Evolutionary conservation across 1,140 invertebrate species (phyloP), one percentile per base, ranked within the genome.

Genomic region (Zaprionus gabonicus): DNA sequence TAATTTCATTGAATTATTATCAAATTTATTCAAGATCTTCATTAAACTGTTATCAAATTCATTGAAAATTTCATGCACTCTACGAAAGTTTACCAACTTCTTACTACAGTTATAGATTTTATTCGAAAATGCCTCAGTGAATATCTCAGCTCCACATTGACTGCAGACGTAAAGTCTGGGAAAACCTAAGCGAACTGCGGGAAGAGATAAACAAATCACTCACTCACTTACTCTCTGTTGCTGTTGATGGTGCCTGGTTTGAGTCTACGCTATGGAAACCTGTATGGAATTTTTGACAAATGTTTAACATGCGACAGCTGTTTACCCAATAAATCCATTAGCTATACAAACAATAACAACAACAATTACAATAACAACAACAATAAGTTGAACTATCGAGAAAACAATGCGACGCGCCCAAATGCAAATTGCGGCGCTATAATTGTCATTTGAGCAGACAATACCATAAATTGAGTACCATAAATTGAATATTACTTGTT

Each of bases 241-340:
- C 60, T 72, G 62, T 65, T 34, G 31, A 10, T 34, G 9, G 31
- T 34, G 31, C 31, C 31, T 34, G 31, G 0, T 34, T 34, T 10
- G 31, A 34, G 1, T 34, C 31, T 34, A 34, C 41, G 15, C 44
- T 38, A 71, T 71, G 28, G 55, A 85, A 85, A 85, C 82, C 78
- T 70, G 82, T 81, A 76, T 86, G 80, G 65, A 87, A 78, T 74
- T 86, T 87, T 88, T 83, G 84, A 87, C 81, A 87, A 87, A 87
- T 88, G 81, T 71, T 70, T 71, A 88, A 84, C 78, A 84, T 84
- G 75, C 81, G 84, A 87, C 84, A 87, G 74, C 78, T 88, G 81
- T 88, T 88, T 88, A 88, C 84, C 78, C 75, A 90, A 88, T 88
- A 88, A 88, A 88, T 88, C 85, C 84, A 88, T 88, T 88, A 88